Evolutionary conservation across 2,113 vertebrate species (phyloP).

Genomic region (Sturnira hondurensis): DNA sequence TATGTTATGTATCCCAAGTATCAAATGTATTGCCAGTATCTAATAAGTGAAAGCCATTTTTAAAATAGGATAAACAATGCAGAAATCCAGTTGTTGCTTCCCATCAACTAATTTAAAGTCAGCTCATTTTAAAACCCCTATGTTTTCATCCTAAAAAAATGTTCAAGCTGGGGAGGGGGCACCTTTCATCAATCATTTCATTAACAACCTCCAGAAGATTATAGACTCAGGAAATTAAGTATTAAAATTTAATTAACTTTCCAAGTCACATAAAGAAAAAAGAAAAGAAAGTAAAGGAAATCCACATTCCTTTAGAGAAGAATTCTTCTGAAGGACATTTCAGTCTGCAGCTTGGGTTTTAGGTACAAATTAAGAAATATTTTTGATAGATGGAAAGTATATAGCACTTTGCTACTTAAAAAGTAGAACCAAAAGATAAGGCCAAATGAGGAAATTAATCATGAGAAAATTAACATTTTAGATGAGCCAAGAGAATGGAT

Average conservation of each 20-base stretch:
- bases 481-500: not conserved
- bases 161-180: not conserved
- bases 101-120: not conserved
- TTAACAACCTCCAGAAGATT: constrained; percentile 13
- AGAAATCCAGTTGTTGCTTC: not conserved
- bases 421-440: not conserved
- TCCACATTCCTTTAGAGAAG: not conserved
- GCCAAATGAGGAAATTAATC: not conserved
- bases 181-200: not conserved
- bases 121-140: not conserved
- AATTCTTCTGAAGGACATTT: not conserved
- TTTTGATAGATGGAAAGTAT: not conserved
- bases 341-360: not conserved
- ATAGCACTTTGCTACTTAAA: not conserved
- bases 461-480: not conserved
- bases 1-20: not conserved
- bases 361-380: not conserved
- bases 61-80: not conserved
- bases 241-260: constrained; percentile 51
- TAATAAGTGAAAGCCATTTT: not conserved
- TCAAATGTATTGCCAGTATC: not conserved
- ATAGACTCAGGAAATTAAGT: constrained; percentile 17
- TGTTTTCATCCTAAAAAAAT: not conserved
- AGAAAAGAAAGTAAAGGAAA: not conserved
- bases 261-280: not conserved